Conservation (phyloP, 1,140 invertebrate genomes). For the Camponotus floridanus region DNA sequence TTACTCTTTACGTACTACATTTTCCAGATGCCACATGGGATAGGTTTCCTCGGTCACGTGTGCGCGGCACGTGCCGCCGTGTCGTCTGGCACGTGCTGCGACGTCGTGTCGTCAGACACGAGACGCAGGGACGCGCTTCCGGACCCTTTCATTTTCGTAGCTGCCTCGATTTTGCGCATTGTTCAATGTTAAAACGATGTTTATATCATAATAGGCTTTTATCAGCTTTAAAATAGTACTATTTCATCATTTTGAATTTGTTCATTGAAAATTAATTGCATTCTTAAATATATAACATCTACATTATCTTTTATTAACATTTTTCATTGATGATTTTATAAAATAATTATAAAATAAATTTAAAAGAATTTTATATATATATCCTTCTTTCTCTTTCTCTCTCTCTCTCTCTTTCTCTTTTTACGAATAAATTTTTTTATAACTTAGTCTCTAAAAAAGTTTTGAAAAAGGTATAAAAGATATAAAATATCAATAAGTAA, state of each 20-base stretch:
- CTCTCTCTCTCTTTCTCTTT: no score
- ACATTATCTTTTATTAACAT: background rate
- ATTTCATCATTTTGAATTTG: background rate
- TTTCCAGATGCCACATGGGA: slow-evolving; percentile 70
- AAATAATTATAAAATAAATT: slow-evolving; percentile 3
- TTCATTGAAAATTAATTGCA: background rate
- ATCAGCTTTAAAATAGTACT: background rate
- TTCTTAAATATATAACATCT: background rate
- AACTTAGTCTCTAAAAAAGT: background rate
- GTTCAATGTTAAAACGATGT: slow-evolving; percentile 53
- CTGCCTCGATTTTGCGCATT: slow-evolving; percentile 68
- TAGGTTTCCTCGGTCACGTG: slow-evolving; percentile 73
- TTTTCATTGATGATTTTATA: background rate
- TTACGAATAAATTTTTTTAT: background rate
- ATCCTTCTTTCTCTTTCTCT: background rate
- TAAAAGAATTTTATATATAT: background rate
- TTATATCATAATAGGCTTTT: background rate
- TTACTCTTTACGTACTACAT: slow-evolving; percentile 60
- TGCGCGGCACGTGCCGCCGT: slow-evolving; percentile 73
- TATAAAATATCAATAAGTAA: slow-evolving; percentile 8
- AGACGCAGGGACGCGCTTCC: slow-evolving; percentile 25
- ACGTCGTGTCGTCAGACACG: slow-evolving; percentile 42
- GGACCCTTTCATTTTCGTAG: slow-evolving; percentile 1
- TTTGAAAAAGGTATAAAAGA: background rate
- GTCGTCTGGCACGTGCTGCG: slow-evolving; percentile 70